These are phyloP conservation scores for Picus viridis DNA, from an alignment of 2,797 vertebrate species.

Conservation along the genomic window DNA sequence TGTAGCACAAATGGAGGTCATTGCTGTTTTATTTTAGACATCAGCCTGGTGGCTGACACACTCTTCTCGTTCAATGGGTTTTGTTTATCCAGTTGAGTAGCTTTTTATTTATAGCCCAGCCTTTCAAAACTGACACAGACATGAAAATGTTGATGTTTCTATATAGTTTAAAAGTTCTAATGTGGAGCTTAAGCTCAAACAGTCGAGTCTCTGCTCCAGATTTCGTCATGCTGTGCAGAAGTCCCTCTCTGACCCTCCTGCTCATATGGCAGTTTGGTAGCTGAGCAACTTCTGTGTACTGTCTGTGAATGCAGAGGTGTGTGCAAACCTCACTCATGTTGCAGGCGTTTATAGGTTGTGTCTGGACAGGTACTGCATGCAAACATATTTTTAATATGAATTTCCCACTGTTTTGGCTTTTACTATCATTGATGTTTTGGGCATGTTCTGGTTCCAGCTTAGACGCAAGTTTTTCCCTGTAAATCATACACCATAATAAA, in stretches of 20 bases:
- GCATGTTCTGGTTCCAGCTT: background rate
- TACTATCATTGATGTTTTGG: background rate
- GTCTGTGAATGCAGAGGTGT: background rate
- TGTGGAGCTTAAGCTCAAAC: background rate
- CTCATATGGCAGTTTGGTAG: too few relatives aligned
- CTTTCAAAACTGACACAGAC: slow-evolving; percentile 7
- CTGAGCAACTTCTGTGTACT: background rate
- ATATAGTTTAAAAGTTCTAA: background rate
- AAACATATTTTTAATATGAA: background rate
- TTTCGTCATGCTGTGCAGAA: background rate
- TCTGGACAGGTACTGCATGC: background rate
- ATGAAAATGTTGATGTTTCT: background rate
- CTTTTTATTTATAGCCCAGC: background rate
- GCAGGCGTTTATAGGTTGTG: background rate
- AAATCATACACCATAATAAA: rapidly evolving
- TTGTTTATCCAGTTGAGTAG: background rate
- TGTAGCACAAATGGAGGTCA: background rate
- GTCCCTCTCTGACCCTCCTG: too few relatives aligned
- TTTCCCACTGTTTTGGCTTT: background rate
- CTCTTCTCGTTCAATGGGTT: background rate
- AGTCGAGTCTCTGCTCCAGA: background rate
- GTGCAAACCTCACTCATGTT: background rate
- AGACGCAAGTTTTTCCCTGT: background rate
- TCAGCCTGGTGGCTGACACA: background rate
- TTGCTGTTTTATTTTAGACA: background rate